A percentile compares a stretch with the other conserved stretches of the same genome.
phyloP scores from a whole-genome alignment of 2,888 invertebrate species.

The Acronicta leporina region DNA sequence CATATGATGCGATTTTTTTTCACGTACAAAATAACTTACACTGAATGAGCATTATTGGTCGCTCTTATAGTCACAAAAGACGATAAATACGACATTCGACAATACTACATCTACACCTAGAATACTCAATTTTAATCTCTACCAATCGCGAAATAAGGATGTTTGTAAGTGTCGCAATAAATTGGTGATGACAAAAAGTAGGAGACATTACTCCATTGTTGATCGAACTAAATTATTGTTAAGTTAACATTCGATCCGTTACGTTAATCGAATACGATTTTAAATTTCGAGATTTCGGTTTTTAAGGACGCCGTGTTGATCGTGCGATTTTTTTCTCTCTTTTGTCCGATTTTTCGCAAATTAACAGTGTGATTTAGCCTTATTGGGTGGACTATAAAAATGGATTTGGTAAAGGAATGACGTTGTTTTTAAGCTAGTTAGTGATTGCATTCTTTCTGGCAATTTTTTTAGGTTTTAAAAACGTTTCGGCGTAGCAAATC shows the following conservation, averaged over 20 bases:
- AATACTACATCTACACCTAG: not conserved
- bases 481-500: no score
- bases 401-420: slow-evolving; percentile 29
- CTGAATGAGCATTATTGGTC: slow-evolving; percentile 79
- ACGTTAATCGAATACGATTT: slow-evolving; percentile 65
- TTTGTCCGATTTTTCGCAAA: slow-evolving; percentile 48
- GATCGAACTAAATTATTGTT: slow-evolving; percentile 65
- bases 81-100: slow-evolving; percentile 73
- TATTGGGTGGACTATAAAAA: slow-evolving; percentile 48
- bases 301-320: slow-evolving; percentile 60
- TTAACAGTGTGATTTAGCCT: slow-evolving; percentile 53
- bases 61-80: slow-evolving; percentile 78
- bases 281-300: slow-evolving; percentile 63
- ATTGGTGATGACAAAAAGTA: slow-evolving; percentile 57
- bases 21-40: slow-evolving; percentile 80
- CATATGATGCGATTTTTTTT: slow-evolving; percentile 73
- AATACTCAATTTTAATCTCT: slow-evolving; percentile 13
- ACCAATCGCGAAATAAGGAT: not conserved
- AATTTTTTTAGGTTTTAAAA: no score
- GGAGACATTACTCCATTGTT: slow-evolving; percentile 66
- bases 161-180: not conserved
- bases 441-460: no score
- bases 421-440: slow-evolving; percentile 46
- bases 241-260: slow-evolving; percentile 64
- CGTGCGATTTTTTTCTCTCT: slow-evolving; percentile 32